Percentiles rank a stretch among this genome's conserved stretches.
These are phyloP conservation scores for Entomobrya proxima DNA, from an alignment of 2,888 invertebrate species.

Conservation along the genomic window DNA sequence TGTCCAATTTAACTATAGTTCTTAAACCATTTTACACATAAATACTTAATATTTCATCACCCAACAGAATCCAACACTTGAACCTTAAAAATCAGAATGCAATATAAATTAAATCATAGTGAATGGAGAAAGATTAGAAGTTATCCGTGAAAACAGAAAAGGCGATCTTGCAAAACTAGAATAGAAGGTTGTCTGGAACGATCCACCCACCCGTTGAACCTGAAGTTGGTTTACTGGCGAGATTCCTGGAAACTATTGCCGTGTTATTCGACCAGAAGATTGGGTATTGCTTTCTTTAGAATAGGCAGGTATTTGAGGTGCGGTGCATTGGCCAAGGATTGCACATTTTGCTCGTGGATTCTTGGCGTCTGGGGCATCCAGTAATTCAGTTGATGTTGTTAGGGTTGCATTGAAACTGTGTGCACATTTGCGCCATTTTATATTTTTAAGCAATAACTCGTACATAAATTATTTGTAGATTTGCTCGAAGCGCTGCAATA, in stretches of 20 bases:
- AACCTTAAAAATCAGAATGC: no score
- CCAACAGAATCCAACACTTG: no score
- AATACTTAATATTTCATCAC: no score
- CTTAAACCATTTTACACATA: no score
- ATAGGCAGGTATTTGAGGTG: not conserved
- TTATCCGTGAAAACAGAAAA: not conserved
- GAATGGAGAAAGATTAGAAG: not conserved
- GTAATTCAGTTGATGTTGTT: not conserved
- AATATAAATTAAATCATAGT: not conserved
- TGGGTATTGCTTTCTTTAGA: no score
- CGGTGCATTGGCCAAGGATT: not conserved
- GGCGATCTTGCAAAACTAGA: not conserved
- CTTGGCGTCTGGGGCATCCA: no score
- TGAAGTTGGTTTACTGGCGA: no score
- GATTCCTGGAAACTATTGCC: not conserved
- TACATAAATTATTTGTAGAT: no score
- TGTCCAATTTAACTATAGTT: no score
- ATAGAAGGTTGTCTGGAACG: conserved; percentile 43
- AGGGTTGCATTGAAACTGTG: not conserved
- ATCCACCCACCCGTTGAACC: conserved; percentile 23
- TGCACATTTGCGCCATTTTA: no score
- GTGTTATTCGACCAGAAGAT: not conserved
- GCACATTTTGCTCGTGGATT: conserved; percentile 1
- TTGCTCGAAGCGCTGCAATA: no score
- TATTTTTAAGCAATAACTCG: no score